phyloP scores from a whole-genome alignment of 2,113 vertebrate genomes.

The Taxidea taxus region DNA sequence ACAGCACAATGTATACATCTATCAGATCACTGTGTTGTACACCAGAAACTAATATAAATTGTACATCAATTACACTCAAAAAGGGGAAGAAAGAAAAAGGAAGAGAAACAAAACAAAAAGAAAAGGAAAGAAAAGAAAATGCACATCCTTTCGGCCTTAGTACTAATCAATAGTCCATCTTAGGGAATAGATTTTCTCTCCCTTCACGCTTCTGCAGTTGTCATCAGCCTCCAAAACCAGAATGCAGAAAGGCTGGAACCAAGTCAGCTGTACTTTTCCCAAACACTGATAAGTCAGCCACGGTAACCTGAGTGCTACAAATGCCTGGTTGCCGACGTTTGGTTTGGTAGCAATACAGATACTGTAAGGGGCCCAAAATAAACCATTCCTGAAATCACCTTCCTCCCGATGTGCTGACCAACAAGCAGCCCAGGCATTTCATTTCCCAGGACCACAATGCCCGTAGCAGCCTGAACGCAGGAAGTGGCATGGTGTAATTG shows the following conservation, averaged over 20 bases:
- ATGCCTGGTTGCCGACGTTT: not conserved
- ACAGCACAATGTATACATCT: not conserved
- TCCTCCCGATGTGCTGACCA: not conserved
- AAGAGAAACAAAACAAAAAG: too few species aligned
- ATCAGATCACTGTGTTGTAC: not conserved
- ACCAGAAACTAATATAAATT: not conserved
- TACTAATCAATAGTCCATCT: not conserved
- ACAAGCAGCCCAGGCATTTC: not conserved
- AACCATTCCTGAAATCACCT: not conserved
- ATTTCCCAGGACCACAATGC: not conserved
- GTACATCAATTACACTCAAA: not conserved
- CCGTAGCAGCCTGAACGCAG: accelerated
- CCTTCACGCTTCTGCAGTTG: not conserved
- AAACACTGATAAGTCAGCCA: not conserved
- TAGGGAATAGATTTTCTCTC: not conserved
- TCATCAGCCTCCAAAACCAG: not conserved
- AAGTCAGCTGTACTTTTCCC: not conserved
- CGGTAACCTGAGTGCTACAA: accelerated
- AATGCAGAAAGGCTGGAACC: not conserved
- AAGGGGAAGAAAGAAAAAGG: not conserved
- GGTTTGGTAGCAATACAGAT: not conserved
- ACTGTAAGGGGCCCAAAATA: not conserved
- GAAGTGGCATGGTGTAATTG: not conserved
- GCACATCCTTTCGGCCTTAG: not conserved
- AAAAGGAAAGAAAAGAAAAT: not conserved